A percentile compares a stretch with the other conserved stretches of the same genome.
Conservation (phyloP, 2,797 vertebrate species). For the Acrossocheilus fasciatus region DNA sequence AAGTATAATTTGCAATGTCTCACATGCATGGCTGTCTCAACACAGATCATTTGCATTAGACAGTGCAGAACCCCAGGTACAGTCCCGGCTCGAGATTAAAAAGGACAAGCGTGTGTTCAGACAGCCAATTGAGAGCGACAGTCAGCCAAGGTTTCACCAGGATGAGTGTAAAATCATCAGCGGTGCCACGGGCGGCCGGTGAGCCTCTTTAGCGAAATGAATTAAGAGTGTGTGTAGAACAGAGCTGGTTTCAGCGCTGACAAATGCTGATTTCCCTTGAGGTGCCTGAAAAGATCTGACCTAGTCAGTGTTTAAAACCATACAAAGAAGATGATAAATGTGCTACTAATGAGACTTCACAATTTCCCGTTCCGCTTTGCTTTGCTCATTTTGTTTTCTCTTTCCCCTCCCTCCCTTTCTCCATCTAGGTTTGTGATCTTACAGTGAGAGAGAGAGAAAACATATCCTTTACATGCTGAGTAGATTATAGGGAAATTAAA, state of each 20-base stretch:
- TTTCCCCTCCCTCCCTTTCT: conserved; percentile 17
- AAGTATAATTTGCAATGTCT: conserved; percentile 78
- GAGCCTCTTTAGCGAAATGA: conserved; percentile 74
- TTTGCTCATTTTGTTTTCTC: conserved; percentile 62
- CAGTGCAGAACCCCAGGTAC: conserved; percentile 61
- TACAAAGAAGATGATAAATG: conserved; percentile 86
- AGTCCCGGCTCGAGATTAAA: conserved; percentile 75
- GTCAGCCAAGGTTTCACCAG: conserved; percentile 78
- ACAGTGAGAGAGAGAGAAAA: conserved; percentile 65
- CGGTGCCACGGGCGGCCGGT: conserved; percentile 61
- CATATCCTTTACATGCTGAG: conserved; percentile 71
- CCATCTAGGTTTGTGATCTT: conserved; percentile 39
- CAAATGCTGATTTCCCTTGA: conserved; percentile 86
- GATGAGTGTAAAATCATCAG: conserved; percentile 82
- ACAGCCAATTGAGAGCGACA: conserved; percentile 79
- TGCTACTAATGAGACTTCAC: conserved; percentile 80
- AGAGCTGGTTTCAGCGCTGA: conserved; percentile 74
- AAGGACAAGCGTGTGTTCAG: conserved; percentile 77
- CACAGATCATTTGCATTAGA: conserved; percentile 79
- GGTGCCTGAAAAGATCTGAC: conserved; percentile 86
- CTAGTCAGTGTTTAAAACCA: conserved; percentile 86
- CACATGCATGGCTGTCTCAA: conserved; percentile 72
- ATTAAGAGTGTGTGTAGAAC: conserved; percentile 72
- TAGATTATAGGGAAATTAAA: conserved; percentile 82
- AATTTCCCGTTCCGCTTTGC: conserved; percentile 71